These are phyloP conservation scores for Acanthosepion pharaonis DNA, from an alignment of 2,888 invertebrate species.

Conservation along the genomic window DNA sequence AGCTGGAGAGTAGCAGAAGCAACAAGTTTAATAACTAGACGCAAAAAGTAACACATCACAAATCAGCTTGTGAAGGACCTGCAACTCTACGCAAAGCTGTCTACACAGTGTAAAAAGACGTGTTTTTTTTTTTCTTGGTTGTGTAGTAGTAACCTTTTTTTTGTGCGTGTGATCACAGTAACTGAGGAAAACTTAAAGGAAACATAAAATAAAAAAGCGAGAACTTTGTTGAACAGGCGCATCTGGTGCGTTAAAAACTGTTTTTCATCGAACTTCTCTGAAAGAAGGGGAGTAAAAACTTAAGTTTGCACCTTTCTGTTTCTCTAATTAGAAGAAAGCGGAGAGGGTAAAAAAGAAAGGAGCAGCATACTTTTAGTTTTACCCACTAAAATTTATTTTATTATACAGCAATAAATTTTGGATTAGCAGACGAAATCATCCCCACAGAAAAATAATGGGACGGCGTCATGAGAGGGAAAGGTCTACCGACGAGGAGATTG, in stretches of 20 bases:
- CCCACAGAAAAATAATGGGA: neutral
- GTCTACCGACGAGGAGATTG: slow-evolving; percentile 24
- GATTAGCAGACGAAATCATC: neutral
- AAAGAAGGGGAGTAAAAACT: neutral
- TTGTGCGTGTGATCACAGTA: neutral
- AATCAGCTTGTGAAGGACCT: neutral
- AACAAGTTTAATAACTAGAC: neutral
- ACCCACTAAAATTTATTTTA: neutral
- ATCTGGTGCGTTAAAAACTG: neutral
- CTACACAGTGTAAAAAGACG: neutral
- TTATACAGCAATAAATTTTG: neutral
- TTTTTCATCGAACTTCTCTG: neutral
- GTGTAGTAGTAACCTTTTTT: neutral
- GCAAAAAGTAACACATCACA: neutral
- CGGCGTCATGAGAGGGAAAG: neutral
- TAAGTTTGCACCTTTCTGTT: neutral
- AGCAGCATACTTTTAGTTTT: neutral
- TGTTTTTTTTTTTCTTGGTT: neutral
- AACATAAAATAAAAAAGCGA: neutral
- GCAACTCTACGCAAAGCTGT: neutral
- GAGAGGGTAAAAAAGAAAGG: neutral
- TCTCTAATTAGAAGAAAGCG: neutral
- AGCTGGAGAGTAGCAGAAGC: neutral
- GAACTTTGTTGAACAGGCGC: neutral
- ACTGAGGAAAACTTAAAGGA: neutral